Conservation (phyloP, 2,113 vertebrate genomes). For the Emydura subglobosa region DNA sequence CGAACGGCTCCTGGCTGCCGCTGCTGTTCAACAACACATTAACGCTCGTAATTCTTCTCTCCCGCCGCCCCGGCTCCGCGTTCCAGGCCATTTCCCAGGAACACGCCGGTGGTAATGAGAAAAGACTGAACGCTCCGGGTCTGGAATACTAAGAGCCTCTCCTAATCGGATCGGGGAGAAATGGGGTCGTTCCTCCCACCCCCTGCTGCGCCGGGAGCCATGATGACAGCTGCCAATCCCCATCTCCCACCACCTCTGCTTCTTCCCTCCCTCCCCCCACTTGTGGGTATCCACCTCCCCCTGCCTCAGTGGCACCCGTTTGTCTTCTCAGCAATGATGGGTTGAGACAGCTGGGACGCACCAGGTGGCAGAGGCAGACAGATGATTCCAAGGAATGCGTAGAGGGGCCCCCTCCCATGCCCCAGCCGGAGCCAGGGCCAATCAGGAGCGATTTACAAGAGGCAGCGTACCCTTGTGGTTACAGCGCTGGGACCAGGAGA, state of each 20-base stretch:
- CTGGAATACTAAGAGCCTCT: background rate
- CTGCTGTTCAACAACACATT: background rate
- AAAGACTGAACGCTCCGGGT: background rate
- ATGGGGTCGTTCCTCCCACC: background rate
- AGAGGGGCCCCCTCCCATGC: background rate
- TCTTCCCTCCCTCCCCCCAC: background rate
- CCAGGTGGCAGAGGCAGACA: background rate
- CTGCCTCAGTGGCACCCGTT: no score
- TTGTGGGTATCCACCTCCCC: background rate
- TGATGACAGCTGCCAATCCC: background rate
- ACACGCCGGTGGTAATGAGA: background rate
- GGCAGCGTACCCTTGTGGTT: no score
- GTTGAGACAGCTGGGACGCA: background rate
- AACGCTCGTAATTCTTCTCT: constrained; percentile 1
- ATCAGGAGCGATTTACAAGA: background rate
- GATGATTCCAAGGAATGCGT: background rate
- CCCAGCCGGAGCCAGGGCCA: background rate
- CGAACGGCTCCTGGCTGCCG: background rate
- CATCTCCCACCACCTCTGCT: no score
- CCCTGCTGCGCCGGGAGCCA: no score
- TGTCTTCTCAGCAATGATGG: background rate
- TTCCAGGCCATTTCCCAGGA: background rate
- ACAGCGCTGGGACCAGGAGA: no score
- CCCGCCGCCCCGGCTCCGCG: background rate
- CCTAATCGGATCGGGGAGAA: background rate